These are phyloP conservation scores for Pasiphila rectangulata DNA, from an alignment of 2,888 invertebrate species.

Conservation along the genomic window DNA sequence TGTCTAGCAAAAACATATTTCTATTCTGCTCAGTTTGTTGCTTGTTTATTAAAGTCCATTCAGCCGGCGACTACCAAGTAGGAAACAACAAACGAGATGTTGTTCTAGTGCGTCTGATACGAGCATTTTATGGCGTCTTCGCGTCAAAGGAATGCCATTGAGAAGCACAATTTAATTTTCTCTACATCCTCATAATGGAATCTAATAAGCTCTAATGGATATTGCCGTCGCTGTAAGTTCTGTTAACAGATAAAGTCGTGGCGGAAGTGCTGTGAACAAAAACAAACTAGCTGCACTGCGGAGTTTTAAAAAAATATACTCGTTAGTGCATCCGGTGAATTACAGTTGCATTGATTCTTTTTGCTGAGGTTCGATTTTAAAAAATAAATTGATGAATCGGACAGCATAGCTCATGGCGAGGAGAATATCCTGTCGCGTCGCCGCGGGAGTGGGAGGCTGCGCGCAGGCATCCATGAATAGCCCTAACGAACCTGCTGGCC, in stretches of 20 bases:
- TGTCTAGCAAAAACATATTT: slow-evolving; percentile 32
- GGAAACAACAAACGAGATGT: slow-evolving; percentile 42
- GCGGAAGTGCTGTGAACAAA: slow-evolving; percentile 66
- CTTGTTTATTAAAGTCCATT: slow-evolving; percentile 46
- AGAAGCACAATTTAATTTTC: slow-evolving; percentile 35
- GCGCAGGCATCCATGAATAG: slow-evolving; percentile 77
- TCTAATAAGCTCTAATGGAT: slow-evolving; percentile 42
- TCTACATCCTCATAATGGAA: slow-evolving; percentile 37
- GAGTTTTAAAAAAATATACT: slow-evolving; percentile 69
- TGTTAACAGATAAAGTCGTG: slow-evolving; percentile 52
- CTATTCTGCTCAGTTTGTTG: slow-evolving; percentile 49
- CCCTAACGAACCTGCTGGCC: slow-evolving; percentile 77
- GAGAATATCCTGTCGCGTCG: slow-evolving; percentile 70
- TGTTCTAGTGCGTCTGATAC: slow-evolving; percentile 26
- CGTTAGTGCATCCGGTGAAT: slow-evolving; percentile 79
- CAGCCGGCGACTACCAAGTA: slow-evolving; percentile 33
- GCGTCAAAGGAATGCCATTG: slow-evolving; percentile 33
- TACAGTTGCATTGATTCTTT: slow-evolving; percentile 69
- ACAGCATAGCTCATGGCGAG: slow-evolving; percentile 63
- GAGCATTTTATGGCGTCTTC: slow-evolving; percentile 32
- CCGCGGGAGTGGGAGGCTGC: slow-evolving; percentile 51
- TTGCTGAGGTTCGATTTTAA: slow-evolving; percentile 59
- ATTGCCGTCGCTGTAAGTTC: slow-evolving; percentile 40
- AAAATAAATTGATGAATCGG: slow-evolving; percentile 69
- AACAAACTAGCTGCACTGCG: slow-evolving; percentile 60